Evolutionary conservation across 2,113 vertebrate genomes (phyloP).

Genomic region (Paraplagusia blochii): DNA sequence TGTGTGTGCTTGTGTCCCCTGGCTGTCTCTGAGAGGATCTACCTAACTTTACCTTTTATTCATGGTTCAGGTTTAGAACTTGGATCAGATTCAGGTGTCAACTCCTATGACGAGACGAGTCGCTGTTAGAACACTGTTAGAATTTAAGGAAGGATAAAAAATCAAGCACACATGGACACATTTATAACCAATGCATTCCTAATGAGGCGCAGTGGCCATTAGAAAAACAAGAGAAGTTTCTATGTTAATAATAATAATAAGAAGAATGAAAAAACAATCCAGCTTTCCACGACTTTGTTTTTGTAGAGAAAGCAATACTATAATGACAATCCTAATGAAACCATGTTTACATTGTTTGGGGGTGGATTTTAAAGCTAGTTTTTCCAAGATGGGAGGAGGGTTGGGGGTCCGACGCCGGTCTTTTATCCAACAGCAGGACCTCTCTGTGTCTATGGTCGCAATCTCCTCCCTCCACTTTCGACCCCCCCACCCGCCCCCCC

Average conservation of each 20-base stretch:
- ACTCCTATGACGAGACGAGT: constrained; percentile 57
- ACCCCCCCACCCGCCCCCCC: no score
- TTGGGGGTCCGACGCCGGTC: no score
- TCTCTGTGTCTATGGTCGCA: constrained; percentile 33
- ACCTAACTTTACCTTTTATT: constrained; percentile 61
- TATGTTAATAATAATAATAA: constrained; percentile 23
- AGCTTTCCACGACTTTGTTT: constrained; percentile 82
- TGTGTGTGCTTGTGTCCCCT: constrained; percentile 29
- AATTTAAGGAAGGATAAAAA: constrained; percentile 30
- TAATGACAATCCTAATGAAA: constrained; percentile 81
- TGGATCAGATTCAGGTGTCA: constrained; percentile 63
- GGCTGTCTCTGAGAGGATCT: constrained; percentile 49
- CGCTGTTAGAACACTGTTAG: constrained; percentile 56
- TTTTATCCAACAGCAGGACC: no score
- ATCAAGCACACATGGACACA: constrained; percentile 74
- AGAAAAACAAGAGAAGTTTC: constrained; percentile 56
- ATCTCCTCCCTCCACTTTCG: constrained; percentile 9
- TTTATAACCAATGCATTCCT: constrained; percentile 78
- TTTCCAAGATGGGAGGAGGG: constrained; percentile 19
- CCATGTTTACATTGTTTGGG: constrained; percentile 80
- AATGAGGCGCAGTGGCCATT: constrained; percentile 62
- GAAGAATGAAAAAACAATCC: constrained; percentile 74
- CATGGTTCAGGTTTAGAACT: constrained; percentile 60
- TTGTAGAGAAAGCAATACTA: constrained; percentile 84
- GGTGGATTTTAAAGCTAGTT: constrained; percentile 62